phyloP scores from a whole-genome alignment of 2,113 vertebrate species.

The Chrysemys picta region DNA sequence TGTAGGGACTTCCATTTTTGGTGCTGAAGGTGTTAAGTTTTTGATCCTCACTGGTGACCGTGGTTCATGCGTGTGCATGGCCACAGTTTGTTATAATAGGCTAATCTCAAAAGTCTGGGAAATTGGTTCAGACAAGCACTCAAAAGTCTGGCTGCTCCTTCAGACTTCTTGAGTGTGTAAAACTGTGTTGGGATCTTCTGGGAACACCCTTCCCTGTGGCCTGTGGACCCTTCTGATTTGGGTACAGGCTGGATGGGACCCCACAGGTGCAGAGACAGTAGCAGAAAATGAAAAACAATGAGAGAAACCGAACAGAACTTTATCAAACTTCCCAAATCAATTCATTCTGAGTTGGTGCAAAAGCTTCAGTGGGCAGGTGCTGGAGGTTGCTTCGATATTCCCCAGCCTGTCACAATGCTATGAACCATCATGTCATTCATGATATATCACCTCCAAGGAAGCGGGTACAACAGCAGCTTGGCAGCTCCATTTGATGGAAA shows the following conservation, averaged over 20 bases:
- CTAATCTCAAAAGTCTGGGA: not conserved
- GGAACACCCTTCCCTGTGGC: not conserved
- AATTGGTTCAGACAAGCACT: not conserved
- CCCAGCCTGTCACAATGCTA: not conserved
- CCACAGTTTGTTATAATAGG: not conserved
- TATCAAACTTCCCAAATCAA: not conserved
- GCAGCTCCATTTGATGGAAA: not conserved
- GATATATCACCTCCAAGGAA: not conserved
- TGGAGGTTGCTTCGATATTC: not conserved
- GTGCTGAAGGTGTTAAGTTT: not conserved
- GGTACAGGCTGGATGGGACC: not conserved
- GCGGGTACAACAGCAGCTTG: accelerated
- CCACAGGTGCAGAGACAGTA: not conserved
- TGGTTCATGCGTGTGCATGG: not conserved
- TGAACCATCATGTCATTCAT: not conserved
- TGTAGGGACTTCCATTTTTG: not conserved
- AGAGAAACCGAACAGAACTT: not conserved
- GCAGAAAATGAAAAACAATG: not conserved
- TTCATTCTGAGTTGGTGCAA: accelerated
- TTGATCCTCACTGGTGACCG: not conserved
- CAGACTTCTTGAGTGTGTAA: not conserved
- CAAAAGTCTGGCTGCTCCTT: not conserved
- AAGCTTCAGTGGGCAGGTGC: not conserved
- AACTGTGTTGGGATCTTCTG: not conserved
- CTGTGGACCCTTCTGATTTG: accelerated